Evolutionary conservation across 2,888 invertebrate genomes (phyloP).

Genomic region (Drosophila pegasa): DNA sequence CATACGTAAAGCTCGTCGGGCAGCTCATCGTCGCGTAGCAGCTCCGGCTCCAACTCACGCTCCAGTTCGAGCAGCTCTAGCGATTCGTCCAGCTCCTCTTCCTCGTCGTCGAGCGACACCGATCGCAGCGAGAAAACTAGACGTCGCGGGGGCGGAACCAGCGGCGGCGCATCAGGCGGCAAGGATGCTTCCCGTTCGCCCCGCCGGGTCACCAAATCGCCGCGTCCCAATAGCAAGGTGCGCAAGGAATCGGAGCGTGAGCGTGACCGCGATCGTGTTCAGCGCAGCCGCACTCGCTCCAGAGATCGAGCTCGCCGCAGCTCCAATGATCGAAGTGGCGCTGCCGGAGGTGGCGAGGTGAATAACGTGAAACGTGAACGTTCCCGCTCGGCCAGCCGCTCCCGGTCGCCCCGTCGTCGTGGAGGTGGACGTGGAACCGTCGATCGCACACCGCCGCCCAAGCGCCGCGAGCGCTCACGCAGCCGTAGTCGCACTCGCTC

Average conservation of each 20-base stretch:
- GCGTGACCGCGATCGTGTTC: slow-evolving; percentile 59
- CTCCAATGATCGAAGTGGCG: slow-evolving; percentile 52
- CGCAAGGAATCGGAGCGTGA: slow-evolving; percentile 73
- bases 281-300: slow-evolving; percentile 54
- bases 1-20: slow-evolving; percentile 88
- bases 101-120: slow-evolving; percentile 88
- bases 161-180: slow-evolving; percentile 30
- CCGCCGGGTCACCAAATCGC: slow-evolving; percentile 69
- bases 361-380: slow-evolving; percentile 73
- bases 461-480: slow-evolving; percentile 91
- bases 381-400: slow-evolving; percentile 66
- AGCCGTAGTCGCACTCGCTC: slow-evolving; percentile 93
- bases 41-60: slow-evolving; percentile 89
- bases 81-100: slow-evolving; percentile 87
- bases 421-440: slow-evolving; percentile 89
- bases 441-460: slow-evolving; percentile 91
- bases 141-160: slow-evolving; percentile 54
- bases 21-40: slow-evolving; percentile 91
- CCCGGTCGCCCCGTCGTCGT: slow-evolving; percentile 86
- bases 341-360: slow-evolving; percentile 35
- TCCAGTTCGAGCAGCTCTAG: slow-evolving; percentile 90
- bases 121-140: slow-evolving; percentile 85
- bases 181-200: slow-evolving; percentile 72
- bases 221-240: slow-evolving; percentile 62
- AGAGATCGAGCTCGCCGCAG: slow-evolving; percentile 69